Conservation (phyloP, 2,797 vertebrate genomes). For the Rachycentron canadum region DNA sequence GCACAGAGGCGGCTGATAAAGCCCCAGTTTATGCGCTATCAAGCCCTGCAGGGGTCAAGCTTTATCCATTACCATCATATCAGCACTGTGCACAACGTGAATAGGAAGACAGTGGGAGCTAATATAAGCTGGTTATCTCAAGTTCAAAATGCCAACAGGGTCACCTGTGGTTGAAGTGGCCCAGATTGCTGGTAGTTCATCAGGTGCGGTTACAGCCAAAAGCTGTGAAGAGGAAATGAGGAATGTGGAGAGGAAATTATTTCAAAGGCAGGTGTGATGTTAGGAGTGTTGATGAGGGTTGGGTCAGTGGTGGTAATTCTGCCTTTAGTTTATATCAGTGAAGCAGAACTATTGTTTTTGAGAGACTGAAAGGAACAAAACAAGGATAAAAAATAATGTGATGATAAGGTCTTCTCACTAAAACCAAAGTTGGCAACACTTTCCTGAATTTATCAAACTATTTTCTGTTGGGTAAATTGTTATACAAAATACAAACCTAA, state of each 20-base stretch:
- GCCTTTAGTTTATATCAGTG: slow-evolving; percentile 16
- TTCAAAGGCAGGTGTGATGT: slow-evolving; percentile 12
- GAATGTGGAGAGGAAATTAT: slow-evolving; percentile 20
- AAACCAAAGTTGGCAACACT: slow-evolving; percentile 3
- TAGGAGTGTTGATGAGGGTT: background rate
- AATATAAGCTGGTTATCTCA: slow-evolving; percentile 67
- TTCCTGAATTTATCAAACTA: slow-evolving; percentile 9
- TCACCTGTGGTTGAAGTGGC: slow-evolving; percentile 46
- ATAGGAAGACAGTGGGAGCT: slow-evolving; percentile 42
- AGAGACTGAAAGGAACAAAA: slow-evolving; percentile 9
- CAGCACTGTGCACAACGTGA: slow-evolving; percentile 35
- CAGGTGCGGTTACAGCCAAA: background rate
- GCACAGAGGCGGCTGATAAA: slow-evolving; percentile 62
- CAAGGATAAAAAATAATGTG: slow-evolving; percentile 7
- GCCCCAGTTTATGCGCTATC: slow-evolving; percentile 59
- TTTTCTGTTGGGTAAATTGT: background rate
- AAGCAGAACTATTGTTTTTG: slow-evolving; percentile 18
- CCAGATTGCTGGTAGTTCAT: slow-evolving; percentile 27
- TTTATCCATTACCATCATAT: slow-evolving; percentile 65
- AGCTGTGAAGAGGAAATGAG: slow-evolving; percentile 37
- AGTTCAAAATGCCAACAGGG: slow-evolving; percentile 64
- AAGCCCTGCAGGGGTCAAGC: slow-evolving; percentile 59
- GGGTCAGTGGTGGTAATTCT: slow-evolving; percentile 27
- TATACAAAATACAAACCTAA: background rate
- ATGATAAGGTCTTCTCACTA: background rate